Conservation (phyloP, 2,888 invertebrate genomes). For the Geotrupes spiniger region DNA sequence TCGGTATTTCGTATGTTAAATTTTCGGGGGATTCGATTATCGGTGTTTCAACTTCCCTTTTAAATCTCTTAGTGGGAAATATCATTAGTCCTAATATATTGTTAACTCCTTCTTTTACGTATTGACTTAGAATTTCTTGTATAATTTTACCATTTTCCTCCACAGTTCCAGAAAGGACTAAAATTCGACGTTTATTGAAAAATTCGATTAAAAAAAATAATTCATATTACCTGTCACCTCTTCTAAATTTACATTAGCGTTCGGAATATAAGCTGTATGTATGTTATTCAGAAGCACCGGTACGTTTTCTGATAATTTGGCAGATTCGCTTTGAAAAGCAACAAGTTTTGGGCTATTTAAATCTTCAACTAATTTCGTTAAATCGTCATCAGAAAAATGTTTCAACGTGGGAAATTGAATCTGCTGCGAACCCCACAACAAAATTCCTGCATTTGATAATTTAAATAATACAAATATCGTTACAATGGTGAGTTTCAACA, state of each 20-base stretch:
- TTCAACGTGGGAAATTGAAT: slow-evolving; percentile 42
- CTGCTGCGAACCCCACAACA: slow-evolving; percentile 31
- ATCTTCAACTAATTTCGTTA: slow-evolving; percentile 33
- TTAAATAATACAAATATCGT: not conserved
- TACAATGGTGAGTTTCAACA: too few species aligned
- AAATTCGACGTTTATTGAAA: too few species aligned
- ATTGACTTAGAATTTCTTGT: not conserved
- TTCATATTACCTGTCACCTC: slow-evolving; percentile 44
- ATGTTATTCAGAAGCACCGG: slow-evolving; percentile 36
- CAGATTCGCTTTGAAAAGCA: slow-evolving; percentile 37
- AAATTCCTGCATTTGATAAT: not conserved
- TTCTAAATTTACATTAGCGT: slow-evolving; percentile 38
- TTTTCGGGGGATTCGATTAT: slow-evolving; percentile 4
- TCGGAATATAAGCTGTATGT: slow-evolving; percentile 43
- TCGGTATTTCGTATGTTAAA: slow-evolving; percentile 18
- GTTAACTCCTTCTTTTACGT: slow-evolving; percentile 1
- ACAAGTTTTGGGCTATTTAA: slow-evolving; percentile 39
- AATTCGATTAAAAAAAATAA: too few species aligned
- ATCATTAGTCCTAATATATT: slow-evolving; percentile 9
- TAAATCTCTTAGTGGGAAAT: slow-evolving; percentile 15
- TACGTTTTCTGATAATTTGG: slow-evolving; percentile 34
- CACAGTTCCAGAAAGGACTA: slow-evolving; percentile 4
- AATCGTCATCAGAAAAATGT: slow-evolving; percentile 41
- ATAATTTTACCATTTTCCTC: slow-evolving; percentile 8
- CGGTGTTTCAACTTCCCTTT: slow-evolving; percentile 18